Conservation (phyloP, 2,888 invertebrate genomes). For the Globia sparganii region DNA sequence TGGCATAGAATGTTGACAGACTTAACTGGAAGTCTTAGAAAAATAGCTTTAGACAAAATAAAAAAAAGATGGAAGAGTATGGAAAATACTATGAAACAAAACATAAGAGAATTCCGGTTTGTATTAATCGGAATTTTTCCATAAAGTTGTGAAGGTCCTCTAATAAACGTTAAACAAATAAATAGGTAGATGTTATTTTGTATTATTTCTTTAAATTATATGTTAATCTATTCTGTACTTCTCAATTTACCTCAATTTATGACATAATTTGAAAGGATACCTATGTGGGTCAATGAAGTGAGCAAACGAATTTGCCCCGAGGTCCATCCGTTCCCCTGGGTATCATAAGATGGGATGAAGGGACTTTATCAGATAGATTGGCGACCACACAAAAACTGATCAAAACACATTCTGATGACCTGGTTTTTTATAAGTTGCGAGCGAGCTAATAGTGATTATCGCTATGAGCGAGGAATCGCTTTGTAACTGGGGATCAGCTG, state of each 20-base stretch:
- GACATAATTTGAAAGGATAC: neutral
- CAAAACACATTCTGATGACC: neutral
- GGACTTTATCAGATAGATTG: slow-evolving; percentile 32
- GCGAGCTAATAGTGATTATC: neutral
- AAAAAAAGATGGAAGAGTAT: neutral
- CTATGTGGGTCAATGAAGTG: slow-evolving; percentile 9
- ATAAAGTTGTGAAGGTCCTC: neutral
- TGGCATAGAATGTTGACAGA: slow-evolving; percentile 15
- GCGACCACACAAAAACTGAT: slow-evolving; percentile 19
- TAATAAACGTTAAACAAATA: neutral
- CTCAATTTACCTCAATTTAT: neutral
- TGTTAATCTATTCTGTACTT: neutral
- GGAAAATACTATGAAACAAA: slow-evolving; percentile 2
- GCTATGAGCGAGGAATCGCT: neutral
- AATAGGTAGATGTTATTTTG: neutral
- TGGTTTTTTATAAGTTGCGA: neutral
- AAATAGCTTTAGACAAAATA: neutral
- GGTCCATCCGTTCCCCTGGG: slow-evolving; percentile 17
- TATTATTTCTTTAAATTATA: neutral
- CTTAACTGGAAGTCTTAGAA: neutral
- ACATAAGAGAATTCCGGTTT: neutral
- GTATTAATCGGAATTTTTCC: neutral
- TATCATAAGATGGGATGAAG: slow-evolving; percentile 19
- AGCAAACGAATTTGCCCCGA: slow-evolving; percentile 17
- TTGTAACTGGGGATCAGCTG: neutral